Conservation (phyloP, 2,888 invertebrate species). For the Argyresthia albistria region DNA sequence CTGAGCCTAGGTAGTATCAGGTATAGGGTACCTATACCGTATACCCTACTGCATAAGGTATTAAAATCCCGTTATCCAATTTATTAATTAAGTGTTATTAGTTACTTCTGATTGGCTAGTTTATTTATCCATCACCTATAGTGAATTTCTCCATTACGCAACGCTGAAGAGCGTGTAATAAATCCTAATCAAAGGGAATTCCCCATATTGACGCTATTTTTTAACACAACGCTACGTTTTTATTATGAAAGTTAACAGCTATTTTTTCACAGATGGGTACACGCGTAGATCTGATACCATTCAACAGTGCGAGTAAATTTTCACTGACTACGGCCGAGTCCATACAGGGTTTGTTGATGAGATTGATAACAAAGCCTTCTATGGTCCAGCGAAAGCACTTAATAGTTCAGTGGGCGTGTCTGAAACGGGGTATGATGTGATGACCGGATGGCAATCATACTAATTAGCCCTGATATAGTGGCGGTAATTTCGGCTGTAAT, state of each 20-base stretch:
- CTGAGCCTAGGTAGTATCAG: too few relatives aligned
- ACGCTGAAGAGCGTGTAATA: too few relatives aligned
- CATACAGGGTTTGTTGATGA: conserved; percentile 13
- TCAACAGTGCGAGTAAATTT: conserved; percentile 7
- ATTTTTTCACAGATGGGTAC: conserved; percentile 26
- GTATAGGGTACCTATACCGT: too few relatives aligned
- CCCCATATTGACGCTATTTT: too few relatives aligned
- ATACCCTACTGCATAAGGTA: too few relatives aligned
- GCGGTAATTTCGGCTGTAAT: background rate
- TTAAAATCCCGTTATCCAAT: too few relatives aligned
- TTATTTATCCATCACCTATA: too few relatives aligned
- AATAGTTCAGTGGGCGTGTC: conserved; percentile 10
- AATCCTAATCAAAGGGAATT: too few relatives aligned
- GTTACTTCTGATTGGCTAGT: too few relatives aligned
- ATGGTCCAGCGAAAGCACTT: background rate
- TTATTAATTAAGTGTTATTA: too few relatives aligned
- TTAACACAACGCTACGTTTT: too few relatives aligned
- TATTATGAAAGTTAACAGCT: conserved; percentile 10
- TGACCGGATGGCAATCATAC: conserved; percentile 38
- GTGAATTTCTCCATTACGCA: too few relatives aligned
- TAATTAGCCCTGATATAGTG: conserved; percentile 27
- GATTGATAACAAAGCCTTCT: conserved; percentile 19
- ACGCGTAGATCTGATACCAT: conserved; percentile 37
- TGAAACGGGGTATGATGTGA: conserved; percentile 22
- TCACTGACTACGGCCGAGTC: conserved; percentile 5